phyloP scores from a whole-genome alignment of 2,797 vertebrate species.

The Hydrophis major region DNA sequence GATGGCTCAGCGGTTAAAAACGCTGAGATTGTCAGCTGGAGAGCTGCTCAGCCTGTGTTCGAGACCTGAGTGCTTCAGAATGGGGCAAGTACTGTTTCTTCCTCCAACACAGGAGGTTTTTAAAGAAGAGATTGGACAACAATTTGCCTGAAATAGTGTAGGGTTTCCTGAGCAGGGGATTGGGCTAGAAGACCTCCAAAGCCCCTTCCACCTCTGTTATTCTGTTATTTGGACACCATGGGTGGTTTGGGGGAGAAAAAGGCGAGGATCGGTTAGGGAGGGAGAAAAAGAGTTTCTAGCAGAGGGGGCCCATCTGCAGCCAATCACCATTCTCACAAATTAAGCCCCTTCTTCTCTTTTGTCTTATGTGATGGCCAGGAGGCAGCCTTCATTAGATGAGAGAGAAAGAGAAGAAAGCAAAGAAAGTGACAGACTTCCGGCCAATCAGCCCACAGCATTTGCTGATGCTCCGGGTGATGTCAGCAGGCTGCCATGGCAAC shows the following conservation, averaged over 20 bases:
- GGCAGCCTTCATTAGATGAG: not conserved
- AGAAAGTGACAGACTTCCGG: not conserved
- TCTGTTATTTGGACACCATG: not conserved
- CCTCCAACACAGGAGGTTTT: too few relatives aligned
- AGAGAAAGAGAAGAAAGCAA: not conserved
- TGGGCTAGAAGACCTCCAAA: too few relatives aligned
- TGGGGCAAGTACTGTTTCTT: too few relatives aligned
- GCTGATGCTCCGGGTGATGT: not conserved
- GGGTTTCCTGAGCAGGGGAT: too few relatives aligned
- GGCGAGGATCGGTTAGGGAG: not conserved
- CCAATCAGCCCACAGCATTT: not conserved
- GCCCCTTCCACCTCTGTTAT: too few relatives aligned
- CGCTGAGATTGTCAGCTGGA: too few relatives aligned
- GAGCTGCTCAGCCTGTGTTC: too few relatives aligned
- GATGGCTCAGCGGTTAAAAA: too few relatives aligned
- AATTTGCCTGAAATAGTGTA: too few relatives aligned
- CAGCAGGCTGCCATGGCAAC: not conserved
- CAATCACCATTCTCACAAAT: not conserved
- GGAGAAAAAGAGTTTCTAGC: not conserved
- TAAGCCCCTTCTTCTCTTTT: not conserved
- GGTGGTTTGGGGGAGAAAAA: not conserved
- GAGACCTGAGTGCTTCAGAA: too few relatives aligned
- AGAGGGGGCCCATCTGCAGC: not conserved
- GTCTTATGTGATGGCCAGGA: not conserved
- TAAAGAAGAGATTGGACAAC: too few relatives aligned